Conservation (phyloP, 2,797 vertebrate species). For the Microctenopoma stevenorrisi region DNA sequence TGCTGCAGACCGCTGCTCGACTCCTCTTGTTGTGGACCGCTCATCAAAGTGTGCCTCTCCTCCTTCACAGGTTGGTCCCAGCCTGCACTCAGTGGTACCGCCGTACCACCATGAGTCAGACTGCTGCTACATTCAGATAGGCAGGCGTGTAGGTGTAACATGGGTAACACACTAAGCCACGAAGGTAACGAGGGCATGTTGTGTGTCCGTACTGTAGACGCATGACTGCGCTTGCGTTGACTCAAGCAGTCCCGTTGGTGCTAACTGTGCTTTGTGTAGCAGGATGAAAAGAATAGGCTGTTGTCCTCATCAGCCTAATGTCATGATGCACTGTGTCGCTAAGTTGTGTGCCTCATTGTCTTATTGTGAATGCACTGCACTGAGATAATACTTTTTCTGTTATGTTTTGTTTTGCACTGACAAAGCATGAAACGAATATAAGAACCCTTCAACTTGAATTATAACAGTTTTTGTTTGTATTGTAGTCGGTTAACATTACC, state of each 20-base stretch:
- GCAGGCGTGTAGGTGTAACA: slow-evolving; percentile 67
- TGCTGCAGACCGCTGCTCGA: slow-evolving; percentile 79
- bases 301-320: slow-evolving; percentile 66
- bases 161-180: slow-evolving; percentile 84
- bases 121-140: slow-evolving; percentile 62
- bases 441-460: not conserved
- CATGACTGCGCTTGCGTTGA: slow-evolving; percentile 64
- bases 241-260: slow-evolving; percentile 55
- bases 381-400: slow-evolving; percentile 49
- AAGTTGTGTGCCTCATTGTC: slow-evolving; percentile 65
- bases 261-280: slow-evolving; percentile 70
- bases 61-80: slow-evolving; percentile 87
- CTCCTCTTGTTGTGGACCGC: slow-evolving; percentile 78
- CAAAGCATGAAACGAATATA: slow-evolving; percentile 59
- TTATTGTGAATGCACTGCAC: slow-evolving; percentile 59
- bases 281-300: slow-evolving; percentile 65
- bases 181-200: slow-evolving; percentile 83
- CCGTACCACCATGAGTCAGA: slow-evolving; percentile 73
- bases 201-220: slow-evolving; percentile 56
- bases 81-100: slow-evolving; percentile 55
- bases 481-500: slow-evolving; percentile 1
- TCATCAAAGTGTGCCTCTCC: slow-evolving; percentile 85
- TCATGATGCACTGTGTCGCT: slow-evolving; percentile 67
- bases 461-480: not conserved
- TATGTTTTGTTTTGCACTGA: slow-evolving; percentile 53